phyloP scores from a whole-genome alignment of 2,113 vertebrate genomes.

The Carettochelys insculpta region DNA sequence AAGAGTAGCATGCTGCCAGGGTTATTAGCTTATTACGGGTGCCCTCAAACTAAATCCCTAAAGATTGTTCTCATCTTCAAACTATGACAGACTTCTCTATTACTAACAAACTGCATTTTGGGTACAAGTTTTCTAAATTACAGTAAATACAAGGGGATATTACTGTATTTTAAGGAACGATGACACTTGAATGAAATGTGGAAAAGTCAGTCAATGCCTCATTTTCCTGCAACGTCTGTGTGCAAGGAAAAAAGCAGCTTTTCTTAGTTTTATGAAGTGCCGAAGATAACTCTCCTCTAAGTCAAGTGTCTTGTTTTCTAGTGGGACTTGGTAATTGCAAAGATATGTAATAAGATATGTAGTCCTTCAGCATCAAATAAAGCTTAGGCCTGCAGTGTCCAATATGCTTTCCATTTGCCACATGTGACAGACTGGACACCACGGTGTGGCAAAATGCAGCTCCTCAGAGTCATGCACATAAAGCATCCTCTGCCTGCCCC shows the following conservation, averaged over 20 bases:
- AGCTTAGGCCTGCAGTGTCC: no score
- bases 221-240: not conserved
- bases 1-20: no score
- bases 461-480: no score
- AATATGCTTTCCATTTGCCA: no score
- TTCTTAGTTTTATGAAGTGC: not conserved
- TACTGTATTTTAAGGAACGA: not conserved
- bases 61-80: constrained; percentile 43
- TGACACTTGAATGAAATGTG: not conserved
- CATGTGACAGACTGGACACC: no score
- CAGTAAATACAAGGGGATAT: constrained; percentile 8
- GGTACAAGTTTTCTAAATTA: not conserved
- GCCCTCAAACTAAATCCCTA: constrained; percentile 55
- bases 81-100: constrained; percentile 28
- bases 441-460: no score
- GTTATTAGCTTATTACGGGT: constrained; percentile 52
- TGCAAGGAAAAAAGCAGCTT: not conserved
- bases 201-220: not conserved
- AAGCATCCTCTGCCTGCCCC: no score
- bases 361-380: not conserved
- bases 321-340: not conserved
- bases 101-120: not conserved
- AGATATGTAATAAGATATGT: not conserved
- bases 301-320: rapidly evolving
- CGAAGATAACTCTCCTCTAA: not conserved